Base-by-base conservation (phyloP, 2,113 vertebrate species). In the Oreochromis spilurus region DNA sequence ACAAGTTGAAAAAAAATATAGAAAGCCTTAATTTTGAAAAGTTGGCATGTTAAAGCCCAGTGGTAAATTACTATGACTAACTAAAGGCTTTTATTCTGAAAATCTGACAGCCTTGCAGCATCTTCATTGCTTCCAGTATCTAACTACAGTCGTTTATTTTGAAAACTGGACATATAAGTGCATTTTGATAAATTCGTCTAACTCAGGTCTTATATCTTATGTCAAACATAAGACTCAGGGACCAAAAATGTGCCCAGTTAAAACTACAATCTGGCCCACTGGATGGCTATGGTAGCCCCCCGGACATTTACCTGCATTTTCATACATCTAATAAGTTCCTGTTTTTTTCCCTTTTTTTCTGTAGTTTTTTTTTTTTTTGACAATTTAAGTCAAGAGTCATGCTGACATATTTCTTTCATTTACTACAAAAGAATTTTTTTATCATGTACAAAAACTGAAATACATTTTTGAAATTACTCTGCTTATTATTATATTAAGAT, bases 291-390 rank as follows among this genome's bases (percentile, higher is more conserved):
- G 62, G 12, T 17, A 65, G 17, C 60, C 0, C 3, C 2, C 31
- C 2, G 0, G 0, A 70, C 36, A 40, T 72, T 72, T 26, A 72
- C 45, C 0, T 0, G 21, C 5, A 0, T 72, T 45, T 72, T 26
- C 38, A 70, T 70, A 70, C 65, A 43, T 70, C 16, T 70, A 43
- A 43, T 9, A 67, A 2, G n/a, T 24, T 70, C 1, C 36, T 4
- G 12, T 40, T 43, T 70, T 13, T 43, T 70, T 1, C 4, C n/a
- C 12, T 40, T 70, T 43, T 70, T 70, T 24, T 24, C 4, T 2
- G n/a, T 9, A 43, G 36, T 1, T 2, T 60, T 26, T 26, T 0
- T 3, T 36, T n/a, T 36, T 43, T 70, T 24, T 24, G 0, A 70
- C n/a, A 43, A 43, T 43, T 43, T 43, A 24, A 43, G 65, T 24